A percentile compares a stretch with the other conserved stretches of the same genome.
Evolutionary conservation across 2,113 vertebrate genomes (phyloP).

Genomic region (Limanda limanda): DNA sequence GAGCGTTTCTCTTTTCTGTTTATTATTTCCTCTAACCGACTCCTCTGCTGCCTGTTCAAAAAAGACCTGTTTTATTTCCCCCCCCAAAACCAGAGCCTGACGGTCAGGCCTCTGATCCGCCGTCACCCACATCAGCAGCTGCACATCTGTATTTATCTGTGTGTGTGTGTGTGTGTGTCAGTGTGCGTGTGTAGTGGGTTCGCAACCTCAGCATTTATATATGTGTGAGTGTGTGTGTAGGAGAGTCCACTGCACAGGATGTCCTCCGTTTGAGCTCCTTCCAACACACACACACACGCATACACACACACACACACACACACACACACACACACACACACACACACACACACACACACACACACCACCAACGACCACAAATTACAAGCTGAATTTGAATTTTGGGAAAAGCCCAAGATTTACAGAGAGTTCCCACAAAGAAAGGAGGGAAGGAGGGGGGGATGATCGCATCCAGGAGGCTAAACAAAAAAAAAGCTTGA

Average conservation of each 20-base stretch:
- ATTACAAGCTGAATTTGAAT: constrained; percentile 81
- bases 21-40: constrained; percentile 68
- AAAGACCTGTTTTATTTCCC: constrained; percentile 63
- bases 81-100: constrained; percentile 36
- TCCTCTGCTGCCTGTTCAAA: constrained; percentile 54
- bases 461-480: constrained; percentile 70
- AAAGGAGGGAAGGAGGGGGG: constrained; percentile 60
- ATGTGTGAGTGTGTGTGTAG: constrained; percentile 53
- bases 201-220: constrained; percentile 60
- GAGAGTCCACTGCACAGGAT: constrained; percentile 57
- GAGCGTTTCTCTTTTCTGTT: constrained; percentile 57
- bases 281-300: constrained; percentile 45
- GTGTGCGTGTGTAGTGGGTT: constrained; percentile 46
- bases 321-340: constrained; percentile 52
- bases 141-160: constrained; percentile 58
- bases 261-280: constrained; percentile 64
- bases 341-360: constrained; percentile 46
- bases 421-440: constrained; percentile 78
- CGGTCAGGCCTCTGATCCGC: constrained; percentile 68
- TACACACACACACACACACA: neutral
- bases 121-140: constrained; percentile 71
- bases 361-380: constrained; percentile 70
- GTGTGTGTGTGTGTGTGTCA: constrained; percentile 51
- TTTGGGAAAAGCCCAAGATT: constrained; percentile 76
- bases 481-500: constrained; percentile 37